A percentile compares a stretch with the other conserved stretches of the same genome.
phyloP scores from a whole-genome alignment of 2,797 vertebrate species.

The Hozukius guyotensis region DNA sequence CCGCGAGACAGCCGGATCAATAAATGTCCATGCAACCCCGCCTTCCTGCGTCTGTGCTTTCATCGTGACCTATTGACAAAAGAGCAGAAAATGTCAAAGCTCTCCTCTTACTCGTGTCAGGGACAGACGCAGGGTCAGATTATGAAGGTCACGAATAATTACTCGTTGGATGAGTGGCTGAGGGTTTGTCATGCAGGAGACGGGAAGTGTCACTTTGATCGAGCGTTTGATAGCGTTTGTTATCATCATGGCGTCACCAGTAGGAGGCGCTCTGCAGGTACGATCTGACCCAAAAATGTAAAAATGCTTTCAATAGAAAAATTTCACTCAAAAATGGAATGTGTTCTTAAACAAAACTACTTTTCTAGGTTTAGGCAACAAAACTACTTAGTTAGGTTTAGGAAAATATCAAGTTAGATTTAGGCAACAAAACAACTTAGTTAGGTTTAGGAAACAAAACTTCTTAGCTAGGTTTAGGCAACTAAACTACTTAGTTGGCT shows the following conservation, averaged over 20 bases:
- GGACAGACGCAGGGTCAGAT: conserved; percentile 49
- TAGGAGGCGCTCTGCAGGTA: not conserved
- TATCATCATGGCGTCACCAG: not conserved
- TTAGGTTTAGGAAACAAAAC: too few species aligned
- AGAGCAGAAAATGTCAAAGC: conserved; percentile 77
- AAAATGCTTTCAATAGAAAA: not conserved
- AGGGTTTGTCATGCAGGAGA: not conserved
- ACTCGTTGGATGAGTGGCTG: not conserved
- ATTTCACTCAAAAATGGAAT: not conserved
- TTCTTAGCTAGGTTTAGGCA: too few species aligned
- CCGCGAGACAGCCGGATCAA: conserved; percentile 70
- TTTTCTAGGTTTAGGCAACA: too few species aligned
- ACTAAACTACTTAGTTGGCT: too few species aligned
- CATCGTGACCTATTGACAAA: conserved; percentile 78
- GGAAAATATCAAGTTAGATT: too few species aligned
- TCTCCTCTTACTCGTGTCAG: conserved; percentile 69
- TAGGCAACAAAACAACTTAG: too few species aligned
- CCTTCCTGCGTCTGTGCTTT: conserved; percentile 59
- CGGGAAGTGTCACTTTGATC: not conserved
- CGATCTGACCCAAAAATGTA: not conserved
- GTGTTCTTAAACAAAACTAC: not conserved
- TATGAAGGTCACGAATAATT: conserved; percentile 71
- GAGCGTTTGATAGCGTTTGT: not conserved
- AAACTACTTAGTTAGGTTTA: too few species aligned
- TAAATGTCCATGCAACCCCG: conserved; percentile 61